These are phyloP conservation scores for Numenius arquata DNA, from an alignment of 2,113 vertebrate species.

Conservation along the genomic window DNA sequence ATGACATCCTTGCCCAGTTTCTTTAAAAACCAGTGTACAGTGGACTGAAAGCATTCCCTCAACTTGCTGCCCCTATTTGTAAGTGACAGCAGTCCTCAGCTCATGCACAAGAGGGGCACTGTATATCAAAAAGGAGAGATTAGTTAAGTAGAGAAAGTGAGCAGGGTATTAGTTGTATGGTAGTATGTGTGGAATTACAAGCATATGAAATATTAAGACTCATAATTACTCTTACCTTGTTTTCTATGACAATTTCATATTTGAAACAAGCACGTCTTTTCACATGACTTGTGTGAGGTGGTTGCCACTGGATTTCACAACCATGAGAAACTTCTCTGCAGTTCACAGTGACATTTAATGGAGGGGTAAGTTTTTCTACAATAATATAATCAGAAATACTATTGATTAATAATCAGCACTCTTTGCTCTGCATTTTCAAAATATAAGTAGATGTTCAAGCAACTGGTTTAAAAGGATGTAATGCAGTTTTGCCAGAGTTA, in stretches of 20 bases:
- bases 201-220: neutral
- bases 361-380: constrained; percentile 53
- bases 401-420: neutral
- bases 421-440: neutral
- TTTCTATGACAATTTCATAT: constrained; percentile 50
- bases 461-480: neutral
- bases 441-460: neutral
- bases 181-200: neutral
- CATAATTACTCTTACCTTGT: constrained; percentile 16
- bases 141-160: neutral
- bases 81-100: neutral
- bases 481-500: neutral
- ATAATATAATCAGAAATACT: neutral
- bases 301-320: constrained; percentile 27
- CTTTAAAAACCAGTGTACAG: neutral
- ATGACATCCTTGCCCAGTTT: neutral
- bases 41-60: neutral
- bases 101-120: neutral
- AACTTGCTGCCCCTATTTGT: neutral
- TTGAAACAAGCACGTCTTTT: accelerated
- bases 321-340: neutral
- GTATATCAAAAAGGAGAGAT: neutral
- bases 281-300: neutral
- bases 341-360: constrained; percentile 40
- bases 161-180: neutral